These are phyloP conservation scores for Nomada ferruginata DNA, from an alignment of 2,888 invertebrate genomes.

Conservation along the genomic window DNA sequence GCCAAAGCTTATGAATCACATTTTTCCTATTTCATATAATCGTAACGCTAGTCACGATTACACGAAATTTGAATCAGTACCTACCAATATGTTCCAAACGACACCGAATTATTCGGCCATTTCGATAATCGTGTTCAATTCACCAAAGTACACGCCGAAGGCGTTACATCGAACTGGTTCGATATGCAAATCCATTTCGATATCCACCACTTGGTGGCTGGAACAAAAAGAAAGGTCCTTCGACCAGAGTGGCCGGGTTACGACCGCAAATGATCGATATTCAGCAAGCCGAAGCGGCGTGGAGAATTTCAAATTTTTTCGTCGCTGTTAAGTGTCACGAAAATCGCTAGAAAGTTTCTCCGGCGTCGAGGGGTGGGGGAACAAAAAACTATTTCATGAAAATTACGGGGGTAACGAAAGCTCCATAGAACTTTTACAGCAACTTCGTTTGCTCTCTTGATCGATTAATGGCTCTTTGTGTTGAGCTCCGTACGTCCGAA, in stretches of 20 bases:
- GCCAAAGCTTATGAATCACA: no score
- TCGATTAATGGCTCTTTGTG: not conserved
- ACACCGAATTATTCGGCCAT: not conserved
- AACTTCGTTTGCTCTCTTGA: not conserved
- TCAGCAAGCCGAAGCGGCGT: not conserved
- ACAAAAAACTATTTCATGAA: slow-evolving; percentile 39
- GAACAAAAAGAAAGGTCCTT: not conserved
- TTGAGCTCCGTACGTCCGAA: not conserved
- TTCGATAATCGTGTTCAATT: not conserved
- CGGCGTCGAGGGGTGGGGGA: not conserved
- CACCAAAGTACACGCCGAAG: not conserved
- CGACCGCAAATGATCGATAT: slow-evolving; percentile 45
- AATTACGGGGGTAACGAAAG: slow-evolving; percentile 26
- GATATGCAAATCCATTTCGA: slow-evolving; percentile 18
- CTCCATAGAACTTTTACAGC: slow-evolving; percentile 3
- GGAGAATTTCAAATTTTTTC: slow-evolving; percentile 30
- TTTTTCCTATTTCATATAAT: no score
- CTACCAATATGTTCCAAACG: not conserved
- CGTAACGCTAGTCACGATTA: no score
- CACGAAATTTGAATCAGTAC: no score
- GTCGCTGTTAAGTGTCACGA: slow-evolving; percentile 26
- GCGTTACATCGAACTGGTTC: not conserved
- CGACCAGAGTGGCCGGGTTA: slow-evolving; percentile 7
- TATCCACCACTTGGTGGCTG: not conserved
- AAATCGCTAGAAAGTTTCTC: slow-evolving; percentile 33